Evolutionary conservation across 2,113 vertebrate species (phyloP), one percentile per base, ranked within the genome.

Genomic region (Falcunculus frontatus): DNA sequence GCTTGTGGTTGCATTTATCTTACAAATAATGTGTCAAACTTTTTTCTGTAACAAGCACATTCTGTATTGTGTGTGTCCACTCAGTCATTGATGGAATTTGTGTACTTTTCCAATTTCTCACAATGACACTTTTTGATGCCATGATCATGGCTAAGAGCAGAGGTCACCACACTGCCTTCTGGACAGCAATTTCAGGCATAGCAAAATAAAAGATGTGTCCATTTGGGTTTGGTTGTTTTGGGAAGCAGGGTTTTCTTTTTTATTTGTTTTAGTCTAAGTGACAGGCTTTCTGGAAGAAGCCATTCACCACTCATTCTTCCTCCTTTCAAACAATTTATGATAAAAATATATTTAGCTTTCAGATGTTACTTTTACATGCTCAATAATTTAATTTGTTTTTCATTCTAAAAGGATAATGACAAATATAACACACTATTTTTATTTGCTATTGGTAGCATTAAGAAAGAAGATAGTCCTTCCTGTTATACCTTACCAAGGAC

Each of bases 51-150:
- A 90, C 70, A 89, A 95, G 37, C 62, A 57, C n/a, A 84, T 90
- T 94, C 84, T 87, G 42, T 68, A 77, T 69, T 63, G 75, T 91
- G 65, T 96, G 77, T 95, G 87, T 69, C 84, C 82, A 67, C 37
- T 90, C 78, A 83, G 89, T 94, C 91, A 90, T 92, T 97, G 80
- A 95, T 90, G 60, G 80, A 95, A 94, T 93, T 92, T 92, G 69
- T 93, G 83, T 70, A 84, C 55, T 96, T 94, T 94, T 92, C 70
- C 85, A 95, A 37, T 96, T 96, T 95, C 74, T 96, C 60, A 89
- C 79, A 92, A 96, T 89, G 83, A 92, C 64, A 79, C 4, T 87
- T 97, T 91, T 76, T 10, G 2, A 65, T 74, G 41, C 87, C 57
- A 20, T 62, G 69, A 62, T 94, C 91, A 85, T 2, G 0, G 25